Percentiles rank a stretch among this genome's conserved stretches.
Conservation (phyloP, 1,140 invertebrate genomes). For the Drosophila kepulauana region DNA sequence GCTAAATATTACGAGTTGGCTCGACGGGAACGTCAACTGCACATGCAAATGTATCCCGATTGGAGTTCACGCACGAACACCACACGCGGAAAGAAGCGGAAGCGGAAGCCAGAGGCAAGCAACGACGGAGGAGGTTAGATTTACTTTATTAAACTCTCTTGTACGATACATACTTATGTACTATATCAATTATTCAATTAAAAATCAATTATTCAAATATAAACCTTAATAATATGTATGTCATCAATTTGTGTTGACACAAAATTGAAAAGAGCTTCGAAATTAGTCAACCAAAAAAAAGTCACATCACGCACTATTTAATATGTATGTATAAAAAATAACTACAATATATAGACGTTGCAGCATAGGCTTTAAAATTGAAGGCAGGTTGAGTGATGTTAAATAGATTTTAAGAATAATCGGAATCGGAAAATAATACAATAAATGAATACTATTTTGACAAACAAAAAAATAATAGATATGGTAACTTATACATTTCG, state of each 20-base stretch:
- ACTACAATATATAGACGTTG: neutral
- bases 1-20: conserved; percentile 99
- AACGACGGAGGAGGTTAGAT: conserved; percentile 96
- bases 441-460: neutral
- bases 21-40: conserved; percentile 98
- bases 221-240: conserved; percentile 24
- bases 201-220: conserved; percentile 14
- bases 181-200: conserved; percentile 45
- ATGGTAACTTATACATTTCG: neutral
- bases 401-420: neutral
- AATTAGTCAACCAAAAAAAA: neutral
- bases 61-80: conserved; percentile 99
- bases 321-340: neutral
- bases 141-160: conserved; percentile 60
- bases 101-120: conserved; percentile 97
- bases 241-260: conserved; percentile 21
- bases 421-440: neutral
- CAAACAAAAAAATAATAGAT: neutral
- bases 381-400: neutral
- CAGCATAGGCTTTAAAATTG: neutral
- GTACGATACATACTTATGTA: conserved; percentile 46
- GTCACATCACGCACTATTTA: neutral
- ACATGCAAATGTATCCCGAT: conserved; percentile 99
- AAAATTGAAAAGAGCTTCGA: neutral
- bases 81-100: conserved; percentile 99